These are phyloP conservation scores for Rhamnusium bicolor DNA, from an alignment of 2,888 invertebrate species.

Conservation along the genomic window DNA sequence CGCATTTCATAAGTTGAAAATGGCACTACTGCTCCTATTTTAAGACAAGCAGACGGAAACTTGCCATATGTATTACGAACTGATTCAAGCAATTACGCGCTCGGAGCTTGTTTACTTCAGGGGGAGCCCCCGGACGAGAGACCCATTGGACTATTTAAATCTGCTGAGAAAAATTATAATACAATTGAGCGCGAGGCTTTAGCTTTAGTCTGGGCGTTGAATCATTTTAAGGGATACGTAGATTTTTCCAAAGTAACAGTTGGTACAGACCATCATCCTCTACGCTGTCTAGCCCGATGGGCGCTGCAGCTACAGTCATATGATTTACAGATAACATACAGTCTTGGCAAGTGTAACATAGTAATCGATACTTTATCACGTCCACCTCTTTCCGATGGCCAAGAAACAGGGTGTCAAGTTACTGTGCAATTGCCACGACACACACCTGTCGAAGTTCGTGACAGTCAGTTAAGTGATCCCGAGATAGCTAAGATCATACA, in stretches of 20 bases:
- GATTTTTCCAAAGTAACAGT: constrained; percentile 57
- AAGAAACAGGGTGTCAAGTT: no score
- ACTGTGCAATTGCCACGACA: no score
- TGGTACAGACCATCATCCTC: constrained; percentile 68
- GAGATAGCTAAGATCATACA: no score
- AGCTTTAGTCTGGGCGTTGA: constrained; percentile 48
- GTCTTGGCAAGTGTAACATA: no score
- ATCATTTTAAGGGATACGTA: constrained; percentile 61
- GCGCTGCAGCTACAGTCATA: neutral
- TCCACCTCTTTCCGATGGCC: no score
- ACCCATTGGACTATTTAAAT: constrained; percentile 35
- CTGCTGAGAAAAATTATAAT: constrained; percentile 41
- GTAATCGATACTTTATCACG: no score
- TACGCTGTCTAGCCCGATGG: constrained; percentile 63
- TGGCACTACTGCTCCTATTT: constrained; percentile 14
- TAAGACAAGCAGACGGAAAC: constrained; percentile 19
- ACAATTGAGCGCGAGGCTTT: constrained; percentile 48
- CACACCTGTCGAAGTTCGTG: no score
- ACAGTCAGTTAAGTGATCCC: no score
- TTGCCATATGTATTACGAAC: constrained; percentile 42
- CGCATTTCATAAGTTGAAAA: constrained; percentile 25
- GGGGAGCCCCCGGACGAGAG: constrained; percentile 35
- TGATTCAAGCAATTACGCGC: constrained; percentile 36
- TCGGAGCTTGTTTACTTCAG: constrained; percentile 44
- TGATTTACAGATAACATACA: neutral